Evolutionary conservation across 2,888 invertebrate genomes (phyloP).

Genomic region (Teleiodes luculella): DNA sequence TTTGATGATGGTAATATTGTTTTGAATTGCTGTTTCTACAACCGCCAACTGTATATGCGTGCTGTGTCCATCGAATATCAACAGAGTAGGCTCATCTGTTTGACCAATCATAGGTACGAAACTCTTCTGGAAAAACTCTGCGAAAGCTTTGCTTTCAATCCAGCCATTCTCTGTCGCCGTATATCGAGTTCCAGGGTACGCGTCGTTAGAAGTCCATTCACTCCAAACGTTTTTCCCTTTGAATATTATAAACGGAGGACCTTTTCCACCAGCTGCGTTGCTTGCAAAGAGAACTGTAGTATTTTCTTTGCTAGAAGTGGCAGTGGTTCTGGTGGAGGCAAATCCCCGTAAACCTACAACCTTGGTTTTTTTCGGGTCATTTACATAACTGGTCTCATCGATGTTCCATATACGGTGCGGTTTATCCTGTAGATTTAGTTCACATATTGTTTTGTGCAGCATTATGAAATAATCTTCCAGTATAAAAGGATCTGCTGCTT

Average conservation of each 20-base stretch:
- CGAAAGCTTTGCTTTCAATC: constrained; percentile 16
- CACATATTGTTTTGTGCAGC: constrained; percentile 14
- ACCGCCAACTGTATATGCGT: constrained; percentile 14
- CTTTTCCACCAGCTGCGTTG: background rate
- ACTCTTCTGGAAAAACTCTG: constrained; percentile 4
- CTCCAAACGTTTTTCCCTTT: background rate
- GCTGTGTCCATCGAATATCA: constrained; percentile 17
- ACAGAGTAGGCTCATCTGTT: constrained; percentile 10
- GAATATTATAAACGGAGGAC: background rate
- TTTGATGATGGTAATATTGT: constrained; percentile 16
- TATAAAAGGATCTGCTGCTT: constrained; percentile 22
- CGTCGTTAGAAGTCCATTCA: background rate
- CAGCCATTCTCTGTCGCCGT: constrained; percentile 16
- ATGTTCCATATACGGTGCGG: constrained; percentile 25
- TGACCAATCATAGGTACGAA: constrained; percentile 1
- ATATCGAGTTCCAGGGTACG: constrained; percentile 7
- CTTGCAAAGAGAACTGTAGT: background rate
- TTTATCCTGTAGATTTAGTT: constrained; percentile 5
- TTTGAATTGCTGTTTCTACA: constrained; percentile 9
- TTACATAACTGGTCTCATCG: constrained; percentile 26
- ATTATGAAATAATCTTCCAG: constrained; percentile 20
- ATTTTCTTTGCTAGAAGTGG: background rate
- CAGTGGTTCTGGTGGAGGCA: constrained; percentile 23
- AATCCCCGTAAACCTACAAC: constrained; percentile 24
- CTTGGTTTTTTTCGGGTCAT: constrained; percentile 30